Evolutionary conservation across 2,888 invertebrate species (phyloP).

Genomic region (Cataglyphis cursor): DNA sequence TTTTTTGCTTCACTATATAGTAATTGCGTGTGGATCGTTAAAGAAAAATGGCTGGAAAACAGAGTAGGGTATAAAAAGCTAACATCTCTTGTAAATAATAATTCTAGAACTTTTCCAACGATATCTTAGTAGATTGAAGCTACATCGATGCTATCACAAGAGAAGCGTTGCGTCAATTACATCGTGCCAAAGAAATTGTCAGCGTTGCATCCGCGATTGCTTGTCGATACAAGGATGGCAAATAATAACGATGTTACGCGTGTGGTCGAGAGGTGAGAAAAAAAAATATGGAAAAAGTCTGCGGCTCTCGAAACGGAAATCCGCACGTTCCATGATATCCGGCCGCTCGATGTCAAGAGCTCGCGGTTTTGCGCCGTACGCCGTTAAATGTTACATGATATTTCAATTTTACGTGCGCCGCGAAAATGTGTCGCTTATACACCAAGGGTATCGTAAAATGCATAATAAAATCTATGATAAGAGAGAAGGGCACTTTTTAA

Average conservation of each 20-base stretch:
- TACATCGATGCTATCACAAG: not conserved
- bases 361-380: not conserved
- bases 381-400: slow-evolving; percentile 47
- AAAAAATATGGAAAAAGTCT: slow-evolving; percentile 22
- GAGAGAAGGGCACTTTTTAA: not conserved
- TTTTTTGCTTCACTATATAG: not conserved
- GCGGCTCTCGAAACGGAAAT: slow-evolving; percentile 34
- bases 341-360: slow-evolving; percentile 35
- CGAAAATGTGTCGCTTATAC: not conserved
- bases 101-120: slow-evolving; percentile 7
- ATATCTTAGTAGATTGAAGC: slow-evolving; percentile 13
- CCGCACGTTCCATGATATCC: slow-evolving; percentile 47
- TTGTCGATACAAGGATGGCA: slow-evolving; percentile 4
- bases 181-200: not conserved
- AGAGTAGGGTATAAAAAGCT: not conserved
- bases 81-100: slow-evolving; percentile 34
- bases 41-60: slow-evolving; percentile 11
- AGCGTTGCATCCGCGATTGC: slow-evolving; percentile 3
- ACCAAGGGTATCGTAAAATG: not conserved
- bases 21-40: slow-evolving; percentile 26
- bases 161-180: slow-evolving; percentile 35
- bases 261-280: slow-evolving; percentile 24
- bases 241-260: slow-evolving; percentile 15
- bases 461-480: slow-evolving; percentile 17
- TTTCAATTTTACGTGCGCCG: slow-evolving; percentile 32